phyloP scores from a whole-genome alignment of 2,113 vertebrate species.

The Anhinga anhinga region DNA sequence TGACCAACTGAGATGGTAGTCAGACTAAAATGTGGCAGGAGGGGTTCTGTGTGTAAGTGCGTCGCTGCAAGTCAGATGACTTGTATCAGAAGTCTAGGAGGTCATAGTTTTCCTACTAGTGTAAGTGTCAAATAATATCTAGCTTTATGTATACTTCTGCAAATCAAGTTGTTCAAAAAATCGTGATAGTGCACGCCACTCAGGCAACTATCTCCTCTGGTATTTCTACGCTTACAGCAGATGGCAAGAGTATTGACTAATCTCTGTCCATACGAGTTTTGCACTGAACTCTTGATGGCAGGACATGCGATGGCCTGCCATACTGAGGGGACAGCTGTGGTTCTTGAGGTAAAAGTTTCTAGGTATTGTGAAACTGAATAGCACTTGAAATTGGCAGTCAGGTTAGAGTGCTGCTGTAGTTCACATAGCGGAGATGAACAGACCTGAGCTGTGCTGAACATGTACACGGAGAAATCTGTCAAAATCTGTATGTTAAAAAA shows the following conservation, averaged over 20 bases:
- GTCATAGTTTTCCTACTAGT: neutral
- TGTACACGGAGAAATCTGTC: neutral
- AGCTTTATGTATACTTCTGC: neutral
- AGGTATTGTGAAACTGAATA: neutral
- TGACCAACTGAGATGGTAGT: neutral
- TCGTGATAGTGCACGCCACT: too few relatives aligned
- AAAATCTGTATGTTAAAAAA: neutral
- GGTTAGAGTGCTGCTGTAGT: neutral
- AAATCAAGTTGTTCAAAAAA: neutral
- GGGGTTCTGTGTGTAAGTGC: neutral
- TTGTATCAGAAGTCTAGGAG: neutral
- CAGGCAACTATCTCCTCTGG: too few relatives aligned
- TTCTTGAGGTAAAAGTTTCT: neutral
- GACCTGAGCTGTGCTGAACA: neutral
- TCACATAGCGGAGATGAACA: neutral
- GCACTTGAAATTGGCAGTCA: neutral
- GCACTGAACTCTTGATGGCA: neutral
- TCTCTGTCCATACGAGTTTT: accelerated
- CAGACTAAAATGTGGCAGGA: neutral
- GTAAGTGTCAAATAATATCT: neutral
- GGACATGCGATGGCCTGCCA: neutral
- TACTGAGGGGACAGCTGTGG: neutral
- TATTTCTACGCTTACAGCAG: neutral
- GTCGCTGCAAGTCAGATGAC: accelerated
- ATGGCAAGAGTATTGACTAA: neutral